phyloP scores from a whole-genome alignment of 2,113 vertebrate species.

The Aegotheles bennettii region DNA sequence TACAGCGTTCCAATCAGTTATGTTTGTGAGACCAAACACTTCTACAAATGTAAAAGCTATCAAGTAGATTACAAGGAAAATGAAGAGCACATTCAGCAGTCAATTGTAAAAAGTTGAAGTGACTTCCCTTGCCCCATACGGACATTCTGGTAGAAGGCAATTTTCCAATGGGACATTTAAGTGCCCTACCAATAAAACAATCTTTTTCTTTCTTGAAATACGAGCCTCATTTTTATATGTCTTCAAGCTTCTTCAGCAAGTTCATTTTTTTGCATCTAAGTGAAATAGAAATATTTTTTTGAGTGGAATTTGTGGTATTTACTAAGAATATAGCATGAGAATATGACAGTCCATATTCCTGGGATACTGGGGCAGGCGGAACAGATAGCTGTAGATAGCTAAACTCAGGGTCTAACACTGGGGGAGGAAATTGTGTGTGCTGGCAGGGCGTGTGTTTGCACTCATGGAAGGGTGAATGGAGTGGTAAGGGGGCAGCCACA shows the following conservation, averaged over 20 bases:
- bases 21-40: neutral
- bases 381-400: neutral
- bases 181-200: neutral
- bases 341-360: neutral
- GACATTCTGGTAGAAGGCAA: neutral
- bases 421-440: neutral
- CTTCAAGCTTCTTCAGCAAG: neutral
- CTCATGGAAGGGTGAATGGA: neutral
- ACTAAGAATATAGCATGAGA: neutral
- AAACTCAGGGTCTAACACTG: neutral
- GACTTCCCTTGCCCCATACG: neutral
- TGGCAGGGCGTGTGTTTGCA: neutral
- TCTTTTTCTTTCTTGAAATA: neutral
- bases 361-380: neutral
- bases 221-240: neutral
- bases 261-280: neutral
- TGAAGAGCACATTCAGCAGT: neutral
- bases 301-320: neutral
- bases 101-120: neutral
- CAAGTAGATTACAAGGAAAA: neutral
- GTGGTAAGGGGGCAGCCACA: neutral
- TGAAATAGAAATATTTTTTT: neutral
- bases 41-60: neutral
- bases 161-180: neutral
- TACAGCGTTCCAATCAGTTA: neutral